A percentile compares a stretch with the other conserved stretches of the same genome.
These are phyloP conservation scores for Chesias legatella DNA, from an alignment of 2,888 invertebrate genomes.

Conservation along the genomic window DNA sequence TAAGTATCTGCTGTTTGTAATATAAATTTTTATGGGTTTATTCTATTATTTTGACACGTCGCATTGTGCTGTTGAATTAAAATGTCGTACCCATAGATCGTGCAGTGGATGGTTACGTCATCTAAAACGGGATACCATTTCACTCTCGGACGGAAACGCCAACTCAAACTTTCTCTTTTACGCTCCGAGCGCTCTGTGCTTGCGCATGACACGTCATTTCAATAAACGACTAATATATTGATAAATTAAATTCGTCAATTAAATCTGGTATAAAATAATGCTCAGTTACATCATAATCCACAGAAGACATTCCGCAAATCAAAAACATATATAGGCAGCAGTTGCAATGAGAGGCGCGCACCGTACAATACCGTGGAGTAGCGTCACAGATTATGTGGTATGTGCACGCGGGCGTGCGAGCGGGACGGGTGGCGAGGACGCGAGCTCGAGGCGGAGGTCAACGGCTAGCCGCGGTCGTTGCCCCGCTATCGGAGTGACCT, in stretches of 20 bases:
- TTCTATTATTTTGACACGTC: too few relatives aligned
- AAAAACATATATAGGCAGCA: conserved; percentile 49
- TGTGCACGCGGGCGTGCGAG: conserved; percentile 53
- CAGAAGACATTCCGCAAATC: conserved; percentile 31
- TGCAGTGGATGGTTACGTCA: conserved; percentile 67
- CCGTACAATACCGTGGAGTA: conserved; percentile 63
- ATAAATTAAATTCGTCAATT: neutral
- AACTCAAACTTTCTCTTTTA: conserved; percentile 78
- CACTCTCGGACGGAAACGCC: conserved; percentile 78
- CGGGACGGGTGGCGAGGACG: conserved; percentile 68
- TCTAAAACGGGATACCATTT: conserved; percentile 75
- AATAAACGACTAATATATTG: conserved; percentile 1
- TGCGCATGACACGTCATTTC: conserved; percentile 20
- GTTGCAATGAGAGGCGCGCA: conserved; percentile 50
- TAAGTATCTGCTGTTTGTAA: too few relatives aligned
- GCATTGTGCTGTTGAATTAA: too few relatives aligned
- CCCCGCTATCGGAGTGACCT: conserved; percentile 81
- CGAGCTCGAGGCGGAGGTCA: conserved; percentile 77
- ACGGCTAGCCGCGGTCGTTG: conserved; percentile 82
- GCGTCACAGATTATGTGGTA: conserved; percentile 17
- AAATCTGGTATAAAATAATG: neutral
- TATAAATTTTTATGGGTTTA: too few relatives aligned
- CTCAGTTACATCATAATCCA: neutral
- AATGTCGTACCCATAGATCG: too few relatives aligned
- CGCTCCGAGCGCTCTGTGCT: conserved; percentile 46